A percentile compares a stretch with the other conserved stretches of the same genome.
These are phyloP conservation scores for Poecilia picta DNA, from an alignment of 2,797 vertebrate genomes.

Conservation along the genomic window DNA sequence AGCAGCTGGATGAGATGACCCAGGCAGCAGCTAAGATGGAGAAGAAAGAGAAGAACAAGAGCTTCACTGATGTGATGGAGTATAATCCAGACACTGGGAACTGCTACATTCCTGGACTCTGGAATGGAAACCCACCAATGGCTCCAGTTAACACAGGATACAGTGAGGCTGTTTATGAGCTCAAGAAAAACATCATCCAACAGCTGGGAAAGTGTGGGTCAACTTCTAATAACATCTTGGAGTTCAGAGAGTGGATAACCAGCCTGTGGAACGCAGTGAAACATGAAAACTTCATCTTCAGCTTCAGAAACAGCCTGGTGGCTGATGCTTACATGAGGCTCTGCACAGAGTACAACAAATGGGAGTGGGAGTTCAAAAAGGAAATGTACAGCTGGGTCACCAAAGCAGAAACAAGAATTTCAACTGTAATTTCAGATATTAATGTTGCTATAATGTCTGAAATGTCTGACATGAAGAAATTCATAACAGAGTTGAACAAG, in stretches of 20 bases:
- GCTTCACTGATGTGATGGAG: no score
- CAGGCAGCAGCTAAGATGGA: no score
- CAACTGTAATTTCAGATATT: no score
- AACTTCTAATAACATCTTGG: no score
- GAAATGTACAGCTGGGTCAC: conserved; percentile 59
- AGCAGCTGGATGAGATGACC: no score
- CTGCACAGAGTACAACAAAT: conserved; percentile 60
- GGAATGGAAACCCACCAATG: conserved; percentile 86
- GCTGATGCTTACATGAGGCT: conserved; percentile 73
- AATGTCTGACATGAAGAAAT: conserved; percentile 6
- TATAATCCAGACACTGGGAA: conserved; percentile 71
- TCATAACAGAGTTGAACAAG: conserved; percentile 29
- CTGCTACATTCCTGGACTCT: conserved; percentile 84
- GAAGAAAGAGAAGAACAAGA: no score
- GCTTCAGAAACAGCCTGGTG: conserved; percentile 78
- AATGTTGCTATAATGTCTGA: no score
- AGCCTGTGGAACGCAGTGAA: conserved; percentile 21
- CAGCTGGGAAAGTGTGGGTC: conserved; percentile 52
- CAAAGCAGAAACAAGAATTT: conserved; percentile 56
- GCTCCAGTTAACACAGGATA: conserved; percentile 83
- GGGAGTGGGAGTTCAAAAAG: conserved; percentile 74
- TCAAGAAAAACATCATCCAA: conserved; percentile 79
- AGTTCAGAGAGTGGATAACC: no score
- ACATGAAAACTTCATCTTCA: conserved; percentile 60
- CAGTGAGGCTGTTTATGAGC: conserved; percentile 78